These are phyloP conservation scores for Dolichopus griseipennis DNA, from an alignment of 2,888 invertebrate species.

Conservation along the genomic window DNA sequence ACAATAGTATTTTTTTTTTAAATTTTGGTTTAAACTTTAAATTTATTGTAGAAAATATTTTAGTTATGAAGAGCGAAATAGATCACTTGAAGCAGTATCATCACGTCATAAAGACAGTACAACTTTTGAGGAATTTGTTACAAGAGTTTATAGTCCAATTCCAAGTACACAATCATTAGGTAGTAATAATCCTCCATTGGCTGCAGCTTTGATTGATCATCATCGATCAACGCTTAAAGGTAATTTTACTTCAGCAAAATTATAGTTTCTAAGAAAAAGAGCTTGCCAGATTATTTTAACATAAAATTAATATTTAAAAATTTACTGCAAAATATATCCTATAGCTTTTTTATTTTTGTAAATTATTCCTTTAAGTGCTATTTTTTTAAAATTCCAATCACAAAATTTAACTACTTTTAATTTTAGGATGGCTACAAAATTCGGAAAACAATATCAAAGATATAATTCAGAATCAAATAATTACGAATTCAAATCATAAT, in stretches of 20 bases:
- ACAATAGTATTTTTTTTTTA: slow-evolving; percentile 59
- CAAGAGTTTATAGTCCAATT: slow-evolving; percentile 60
- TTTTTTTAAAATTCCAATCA: background rate
- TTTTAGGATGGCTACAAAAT: slow-evolving; percentile 40
- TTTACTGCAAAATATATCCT: background rate
- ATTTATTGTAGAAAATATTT: slow-evolving; percentile 15
- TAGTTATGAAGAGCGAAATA: slow-evolving; percentile 85
- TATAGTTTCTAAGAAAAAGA: background rate
- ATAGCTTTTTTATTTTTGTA: background rate
- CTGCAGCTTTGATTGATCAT: slow-evolving; percentile 52
- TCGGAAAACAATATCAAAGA: slow-evolving; percentile 34
- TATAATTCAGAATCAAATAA: slow-evolving; percentile 26
- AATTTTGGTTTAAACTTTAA: slow-evolving; percentile 10
- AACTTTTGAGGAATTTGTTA: slow-evolving; percentile 83
- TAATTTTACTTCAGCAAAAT: slow-evolving; percentile 18
- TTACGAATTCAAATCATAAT: slow-evolving; percentile 22
- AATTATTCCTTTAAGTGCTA: background rate
- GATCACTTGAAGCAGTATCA: slow-evolving; percentile 76
- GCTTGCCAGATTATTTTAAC: background rate
- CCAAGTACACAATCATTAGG: slow-evolving; percentile 34
- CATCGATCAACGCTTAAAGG: slow-evolving; percentile 41
- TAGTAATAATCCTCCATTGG: slow-evolving; percentile 40
- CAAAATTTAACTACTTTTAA: too few relatives aligned
- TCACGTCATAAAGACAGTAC: slow-evolving; percentile 75
- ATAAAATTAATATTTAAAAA: background rate